phyloP scores from a whole-genome alignment of 2,888 invertebrate genomes.

The Erannis defoliaria region DNA sequence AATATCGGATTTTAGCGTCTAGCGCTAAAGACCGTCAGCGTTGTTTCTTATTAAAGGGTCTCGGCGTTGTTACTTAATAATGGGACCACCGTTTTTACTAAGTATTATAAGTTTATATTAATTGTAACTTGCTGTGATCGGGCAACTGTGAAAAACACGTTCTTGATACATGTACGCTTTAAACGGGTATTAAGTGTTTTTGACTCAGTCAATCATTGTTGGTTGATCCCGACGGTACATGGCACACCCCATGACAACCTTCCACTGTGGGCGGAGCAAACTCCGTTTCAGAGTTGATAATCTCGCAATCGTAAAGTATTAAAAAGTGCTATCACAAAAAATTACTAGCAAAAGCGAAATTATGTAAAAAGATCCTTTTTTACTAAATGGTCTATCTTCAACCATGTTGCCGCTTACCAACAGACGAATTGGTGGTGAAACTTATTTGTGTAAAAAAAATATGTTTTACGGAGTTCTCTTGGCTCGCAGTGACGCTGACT shows the following conservation, averaged over 20 bases:
- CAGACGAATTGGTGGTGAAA: too few species aligned
- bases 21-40: not conserved
- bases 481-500: not conserved
- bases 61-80: not conserved
- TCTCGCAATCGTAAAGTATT: not conserved
- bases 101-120: not conserved
- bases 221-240: not conserved
- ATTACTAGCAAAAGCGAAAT: too few species aligned
- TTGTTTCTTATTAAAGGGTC: not conserved
- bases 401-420: too few species aligned
- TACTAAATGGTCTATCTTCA: too few species aligned
- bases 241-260: not conserved
- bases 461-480: not conserved
- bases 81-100: not conserved
- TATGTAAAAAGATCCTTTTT: not conserved
- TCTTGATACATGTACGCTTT: not conserved
- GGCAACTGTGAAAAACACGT: not conserved
- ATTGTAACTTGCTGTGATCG: not conserved
- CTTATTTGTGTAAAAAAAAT: too few species aligned
- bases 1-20: too few species aligned
- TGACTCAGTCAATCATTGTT: not conserved
- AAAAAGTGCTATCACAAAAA: not conserved
- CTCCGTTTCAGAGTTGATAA: not conserved
- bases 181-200: not conserved
- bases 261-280: not conserved